phyloP scores from a whole-genome alignment of 2,888 invertebrate species.

The Bedellia somnulentella region DNA sequence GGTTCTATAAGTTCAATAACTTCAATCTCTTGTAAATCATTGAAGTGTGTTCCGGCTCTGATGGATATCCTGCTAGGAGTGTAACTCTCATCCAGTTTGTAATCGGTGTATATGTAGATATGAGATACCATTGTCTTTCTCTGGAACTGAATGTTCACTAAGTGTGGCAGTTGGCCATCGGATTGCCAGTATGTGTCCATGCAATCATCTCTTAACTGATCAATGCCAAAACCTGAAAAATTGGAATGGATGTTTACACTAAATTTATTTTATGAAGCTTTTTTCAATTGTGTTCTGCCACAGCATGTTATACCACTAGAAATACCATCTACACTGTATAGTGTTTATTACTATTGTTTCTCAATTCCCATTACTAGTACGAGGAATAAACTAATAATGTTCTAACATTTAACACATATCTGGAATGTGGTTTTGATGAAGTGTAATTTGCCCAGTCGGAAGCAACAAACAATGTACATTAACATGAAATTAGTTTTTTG shows the following conservation, averaged over 20 bases:
- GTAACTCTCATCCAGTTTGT: slow-evolving; percentile 97
- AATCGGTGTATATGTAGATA: slow-evolving; percentile 96
- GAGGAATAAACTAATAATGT: not conserved
- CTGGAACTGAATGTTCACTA: slow-evolving; percentile 96
- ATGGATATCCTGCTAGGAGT: slow-evolving; percentile 95
- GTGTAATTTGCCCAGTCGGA: too few relatives aligned
- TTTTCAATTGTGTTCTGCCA: too few relatives aligned
- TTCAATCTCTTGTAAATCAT: slow-evolving; percentile 95
- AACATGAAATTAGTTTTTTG: too few relatives aligned
- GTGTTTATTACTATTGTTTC: not conserved
- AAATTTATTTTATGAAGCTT: not conserved
- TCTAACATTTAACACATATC: too few relatives aligned
- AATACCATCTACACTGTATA: too few relatives aligned
- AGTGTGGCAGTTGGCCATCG: slow-evolving; percentile 96
- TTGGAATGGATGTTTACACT: slow-evolving; percentile 3
- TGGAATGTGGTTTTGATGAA: too few relatives aligned
- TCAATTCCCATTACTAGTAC: not conserved
- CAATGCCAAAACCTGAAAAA: slow-evolving; percentile 89
- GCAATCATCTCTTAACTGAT: slow-evolving; percentile 92
- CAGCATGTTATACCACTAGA: too few relatives aligned
- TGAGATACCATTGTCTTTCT: slow-evolving; percentile 93
- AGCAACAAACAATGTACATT: too few relatives aligned
- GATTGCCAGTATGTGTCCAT: slow-evolving; percentile 99
- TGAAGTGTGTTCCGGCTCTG: slow-evolving; percentile 92
- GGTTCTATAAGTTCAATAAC: slow-evolving; percentile 93